These are phyloP conservation scores for Sebastiscus albofasciatus DNA, from an alignment of 2,797 vertebrate species.

Conservation along the genomic window DNA sequence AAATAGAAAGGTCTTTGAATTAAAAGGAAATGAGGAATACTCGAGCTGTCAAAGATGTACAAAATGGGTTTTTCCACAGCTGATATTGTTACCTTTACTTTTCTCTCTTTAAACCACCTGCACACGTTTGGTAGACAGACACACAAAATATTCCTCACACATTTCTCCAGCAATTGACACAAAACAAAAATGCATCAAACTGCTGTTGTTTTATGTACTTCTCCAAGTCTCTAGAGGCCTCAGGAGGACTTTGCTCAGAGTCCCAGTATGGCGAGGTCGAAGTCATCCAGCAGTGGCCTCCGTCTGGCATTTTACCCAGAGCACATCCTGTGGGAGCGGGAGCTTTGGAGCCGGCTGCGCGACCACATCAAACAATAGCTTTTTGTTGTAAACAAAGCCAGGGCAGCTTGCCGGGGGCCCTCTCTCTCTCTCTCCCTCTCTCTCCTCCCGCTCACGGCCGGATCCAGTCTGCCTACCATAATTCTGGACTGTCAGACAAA, in stretches of 20 bases:
- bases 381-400: slow-evolving; percentile 89
- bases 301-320: slow-evolving; percentile 85
- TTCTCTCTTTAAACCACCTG: slow-evolving; percentile 7
- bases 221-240: slow-evolving; percentile 50
- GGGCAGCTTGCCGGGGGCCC: slow-evolving; percentile 84
- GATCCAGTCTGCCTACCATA: slow-evolving; percentile 70
- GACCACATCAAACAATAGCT: slow-evolving; percentile 88
- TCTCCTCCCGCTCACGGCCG: slow-evolving; percentile 48
- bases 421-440: slow-evolving; percentile 43
- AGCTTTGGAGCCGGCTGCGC: slow-evolving; percentile 81
- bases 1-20: slow-evolving; percentile 17
- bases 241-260: slow-evolving; percentile 61
- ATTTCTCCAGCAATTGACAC: slow-evolving; percentile 34
- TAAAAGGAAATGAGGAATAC: slow-evolving; percentile 17
- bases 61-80: not conserved
- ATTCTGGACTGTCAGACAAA: slow-evolving; percentile 78
- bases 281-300: slow-evolving; percentile 82
- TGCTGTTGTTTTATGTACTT: slow-evolving; percentile 69
- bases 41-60: not conserved
- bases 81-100: not conserved
- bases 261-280: slow-evolving; percentile 64
- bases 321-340: slow-evolving; percentile 86
- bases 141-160: slow-evolving; percentile 23
- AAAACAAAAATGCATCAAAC: slow-evolving; percentile 50
- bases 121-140: slow-evolving; percentile 5